Conservation (phyloP, 2,797 vertebrate genomes). For the Rallus crepitans region DNA sequence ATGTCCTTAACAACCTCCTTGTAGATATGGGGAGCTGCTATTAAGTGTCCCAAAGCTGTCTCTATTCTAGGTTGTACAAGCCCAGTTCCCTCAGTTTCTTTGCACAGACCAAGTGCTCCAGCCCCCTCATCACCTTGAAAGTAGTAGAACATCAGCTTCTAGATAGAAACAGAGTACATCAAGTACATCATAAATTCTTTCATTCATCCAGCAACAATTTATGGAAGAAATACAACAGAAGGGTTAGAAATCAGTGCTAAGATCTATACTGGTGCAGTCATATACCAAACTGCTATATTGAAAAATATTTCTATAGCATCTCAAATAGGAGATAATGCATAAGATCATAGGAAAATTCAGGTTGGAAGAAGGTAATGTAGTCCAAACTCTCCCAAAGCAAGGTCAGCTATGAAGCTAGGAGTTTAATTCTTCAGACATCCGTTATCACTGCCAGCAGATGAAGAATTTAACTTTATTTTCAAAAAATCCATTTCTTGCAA, state of each 20-base stretch:
- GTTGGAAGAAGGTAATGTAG: not conserved
- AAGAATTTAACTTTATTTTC: constrained; percentile 11
- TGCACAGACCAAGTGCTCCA: not conserved
- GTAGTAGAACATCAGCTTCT: not conserved
- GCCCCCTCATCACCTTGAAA: not conserved
- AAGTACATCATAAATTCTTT: not conserved
- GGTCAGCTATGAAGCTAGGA: not conserved
- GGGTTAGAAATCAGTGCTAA: not conserved
- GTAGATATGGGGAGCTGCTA: not conserved
- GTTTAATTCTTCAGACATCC: not conserved
- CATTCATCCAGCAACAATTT: not conserved
- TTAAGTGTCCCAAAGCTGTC: not conserved
- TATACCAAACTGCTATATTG: not conserved
- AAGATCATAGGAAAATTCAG: not conserved
- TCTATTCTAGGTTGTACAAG: not conserved
- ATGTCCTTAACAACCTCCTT: not conserved
- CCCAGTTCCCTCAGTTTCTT: not conserved
- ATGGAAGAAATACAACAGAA: not conserved
- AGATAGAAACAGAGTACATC: not conserved
- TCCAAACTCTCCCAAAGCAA: not conserved
- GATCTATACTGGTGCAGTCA: not conserved
- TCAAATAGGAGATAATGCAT: not conserved
- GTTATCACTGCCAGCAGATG: not conserved
- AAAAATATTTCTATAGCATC: not conserved
- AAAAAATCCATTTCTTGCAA: not conserved